These are phyloP conservation scores for Lasius platythorax DNA, from an alignment of 2,888 invertebrate genomes.

Conservation along the genomic window DNA sequence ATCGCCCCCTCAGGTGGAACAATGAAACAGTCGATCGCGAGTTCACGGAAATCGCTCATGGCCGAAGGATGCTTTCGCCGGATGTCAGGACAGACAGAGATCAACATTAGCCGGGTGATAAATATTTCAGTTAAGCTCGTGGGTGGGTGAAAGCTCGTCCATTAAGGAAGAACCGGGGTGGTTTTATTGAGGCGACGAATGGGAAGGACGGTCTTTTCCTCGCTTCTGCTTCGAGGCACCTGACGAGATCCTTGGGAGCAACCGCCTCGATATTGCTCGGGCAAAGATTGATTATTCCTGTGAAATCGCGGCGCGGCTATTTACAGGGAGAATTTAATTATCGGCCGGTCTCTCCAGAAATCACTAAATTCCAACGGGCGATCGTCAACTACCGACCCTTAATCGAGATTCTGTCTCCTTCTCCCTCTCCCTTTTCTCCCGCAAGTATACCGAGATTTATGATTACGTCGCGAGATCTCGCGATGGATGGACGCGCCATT, in stretches of 20 bases:
- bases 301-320: constrained; percentile 63
- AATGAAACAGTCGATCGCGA: constrained; percentile 25
- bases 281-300: constrained; percentile 66
- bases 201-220: constrained; percentile 32
- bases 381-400: constrained; percentile 36
- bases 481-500: constrained; percentile 40
- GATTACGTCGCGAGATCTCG: constrained; percentile 7
- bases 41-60: background rate
- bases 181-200: constrained; percentile 48
- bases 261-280: constrained; percentile 41
- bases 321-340: constrained; percentile 72
- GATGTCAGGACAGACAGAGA: background rate
- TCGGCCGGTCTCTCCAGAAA: constrained; percentile 46
- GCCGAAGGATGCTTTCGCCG: background rate
- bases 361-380: constrained; percentile 54
- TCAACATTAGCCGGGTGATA: constrained; percentile 53
- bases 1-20: constrained; percentile 7
- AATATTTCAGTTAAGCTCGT: constrained; percentile 61
- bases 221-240: constrained; percentile 35
- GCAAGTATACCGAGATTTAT: constrained; percentile 47
- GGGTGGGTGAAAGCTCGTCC: constrained; percentile 53
- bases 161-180: constrained; percentile 28
- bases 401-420: background rate
- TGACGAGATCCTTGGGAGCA: background rate
- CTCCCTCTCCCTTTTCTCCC: background rate